Evolutionary conservation across 64 coral and sea anemone genomes (phyloP).

Genomic region (Trachythela sp.): DNA sequence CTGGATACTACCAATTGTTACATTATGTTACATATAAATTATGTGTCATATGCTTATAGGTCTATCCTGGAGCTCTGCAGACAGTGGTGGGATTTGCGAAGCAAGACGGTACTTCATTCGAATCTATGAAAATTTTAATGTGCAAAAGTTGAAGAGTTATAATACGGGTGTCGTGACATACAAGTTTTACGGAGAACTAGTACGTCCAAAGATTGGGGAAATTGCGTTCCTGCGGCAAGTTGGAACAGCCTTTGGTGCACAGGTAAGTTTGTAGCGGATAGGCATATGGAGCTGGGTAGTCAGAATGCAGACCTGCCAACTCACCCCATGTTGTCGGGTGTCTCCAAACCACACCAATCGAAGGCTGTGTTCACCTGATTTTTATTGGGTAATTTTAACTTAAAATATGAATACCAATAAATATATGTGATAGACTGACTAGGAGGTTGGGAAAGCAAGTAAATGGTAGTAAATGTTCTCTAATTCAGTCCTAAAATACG

Average conservation of each 20-base stretch:
- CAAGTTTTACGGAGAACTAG: neutral
- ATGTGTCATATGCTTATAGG: neutral
- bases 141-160: constrained; percentile 13
- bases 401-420: too few species aligned
- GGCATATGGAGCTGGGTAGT: too few species aligned
- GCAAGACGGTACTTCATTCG: neutral
- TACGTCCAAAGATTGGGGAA: neutral
- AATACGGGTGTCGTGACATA: constrained; percentile 1
- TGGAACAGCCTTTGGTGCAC: constrained; percentile 5
- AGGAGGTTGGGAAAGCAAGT: too few species aligned
- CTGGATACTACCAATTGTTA: too few species aligned
- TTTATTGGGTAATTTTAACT: too few species aligned
- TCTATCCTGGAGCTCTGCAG: neutral
- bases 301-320: neutral
- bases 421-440: too few species aligned
- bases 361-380: too few species aligned
- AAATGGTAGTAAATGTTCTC: too few species aligned
- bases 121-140: neutral
- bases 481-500: too few species aligned
- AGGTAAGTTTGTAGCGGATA: neutral
- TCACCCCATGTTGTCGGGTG: neutral
- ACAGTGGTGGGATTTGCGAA: neutral
- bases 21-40: too few species aligned
- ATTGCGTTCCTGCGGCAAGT: neutral
- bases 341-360: too few species aligned